Conservation (phyloP, 2,797 vertebrate genomes). For the Onychomys arenicola region DNA sequence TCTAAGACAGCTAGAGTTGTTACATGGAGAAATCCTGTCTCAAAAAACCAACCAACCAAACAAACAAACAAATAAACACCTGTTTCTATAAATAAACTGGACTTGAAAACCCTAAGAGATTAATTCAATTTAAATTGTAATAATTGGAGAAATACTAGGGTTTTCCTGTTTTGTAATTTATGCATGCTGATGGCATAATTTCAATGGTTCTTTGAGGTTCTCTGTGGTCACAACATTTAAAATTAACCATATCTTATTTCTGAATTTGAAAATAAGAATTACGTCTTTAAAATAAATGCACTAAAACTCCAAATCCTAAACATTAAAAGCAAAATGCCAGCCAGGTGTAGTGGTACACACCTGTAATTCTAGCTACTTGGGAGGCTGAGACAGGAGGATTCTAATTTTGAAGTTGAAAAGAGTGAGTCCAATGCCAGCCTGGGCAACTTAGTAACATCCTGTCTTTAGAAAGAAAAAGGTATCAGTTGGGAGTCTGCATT, state of each 20-base stretch:
- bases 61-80: background rate
- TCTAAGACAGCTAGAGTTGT: background rate
- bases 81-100: constrained; percentile 49
- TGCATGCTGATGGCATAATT: constrained; percentile 18
- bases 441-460: background rate
- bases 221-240: background rate
- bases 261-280: background rate
- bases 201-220: background rate
- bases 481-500: background rate
- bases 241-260: background rate
- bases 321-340: background rate
- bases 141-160: constrained; percentile 44
- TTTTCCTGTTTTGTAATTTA: constrained; percentile 46
- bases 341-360: no score
- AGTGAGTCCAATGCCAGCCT: background rate
- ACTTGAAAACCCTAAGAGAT: constrained; percentile 8
- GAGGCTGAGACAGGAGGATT: background rate
- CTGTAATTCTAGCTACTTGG: background rate
- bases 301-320: background rate
- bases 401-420: background rate
- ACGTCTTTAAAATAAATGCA: background rate
- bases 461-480: no score
- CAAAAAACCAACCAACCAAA: background rate
- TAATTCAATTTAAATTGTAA: constrained; percentile 41
- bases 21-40: background rate